Evolutionary conservation across 2,888 invertebrate genomes (phyloP).

Genomic region (Trypoxylon attenuatum): DNA sequence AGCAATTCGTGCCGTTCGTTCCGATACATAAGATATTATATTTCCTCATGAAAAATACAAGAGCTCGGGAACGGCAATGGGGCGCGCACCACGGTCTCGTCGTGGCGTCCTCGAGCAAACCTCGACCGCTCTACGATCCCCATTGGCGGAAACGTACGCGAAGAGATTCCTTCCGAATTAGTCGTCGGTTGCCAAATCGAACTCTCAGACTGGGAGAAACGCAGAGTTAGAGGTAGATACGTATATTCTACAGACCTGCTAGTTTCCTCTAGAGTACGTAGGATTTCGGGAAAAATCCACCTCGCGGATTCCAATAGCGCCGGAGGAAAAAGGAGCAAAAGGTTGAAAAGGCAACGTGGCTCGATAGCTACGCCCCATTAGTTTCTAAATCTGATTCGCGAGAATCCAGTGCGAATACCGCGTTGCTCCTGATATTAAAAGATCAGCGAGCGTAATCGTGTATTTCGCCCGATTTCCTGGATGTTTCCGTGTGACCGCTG

Average conservation of each 20-base stretch:
- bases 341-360: not conserved
- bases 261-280: no score
- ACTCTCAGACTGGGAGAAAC: no score
- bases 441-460: not conserved
- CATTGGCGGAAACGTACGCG: not conserved
- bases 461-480: constrained; percentile 7
- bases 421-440: constrained; percentile 21
- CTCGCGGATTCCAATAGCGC: no score
- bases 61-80: not conserved
- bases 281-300: no score
- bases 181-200: not conserved
- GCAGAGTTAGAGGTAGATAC: no score
- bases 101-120: not conserved
- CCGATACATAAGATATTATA: not conserved
- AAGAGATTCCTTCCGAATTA: not conserved
- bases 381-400: not conserved
- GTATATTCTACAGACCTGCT: no score
- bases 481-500: constrained; percentile 27
- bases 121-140: not conserved
- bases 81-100: not conserved
- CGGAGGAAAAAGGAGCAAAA: no score
- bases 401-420: no score
- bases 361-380: no score
- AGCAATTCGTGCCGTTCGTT: not conserved
- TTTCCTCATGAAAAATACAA: constrained; percentile 2